phyloP scores from a whole-genome alignment of 2,888 invertebrate genomes.

The Lottia gigantea region DNA sequence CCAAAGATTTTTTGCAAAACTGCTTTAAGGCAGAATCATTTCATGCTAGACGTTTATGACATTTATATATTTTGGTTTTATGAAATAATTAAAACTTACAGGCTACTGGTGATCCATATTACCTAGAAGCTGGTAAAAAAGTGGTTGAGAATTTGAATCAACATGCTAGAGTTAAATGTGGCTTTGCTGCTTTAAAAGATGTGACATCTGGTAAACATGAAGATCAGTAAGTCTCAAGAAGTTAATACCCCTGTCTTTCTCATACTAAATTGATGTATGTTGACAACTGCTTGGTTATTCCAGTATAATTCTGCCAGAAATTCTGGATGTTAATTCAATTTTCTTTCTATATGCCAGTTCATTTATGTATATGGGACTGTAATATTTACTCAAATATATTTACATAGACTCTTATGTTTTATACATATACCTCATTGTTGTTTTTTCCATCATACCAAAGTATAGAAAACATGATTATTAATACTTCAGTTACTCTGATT shows the following conservation, averaged over 20 bases:
- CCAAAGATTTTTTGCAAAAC: not conserved
- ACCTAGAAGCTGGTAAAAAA: constrained; percentile 89
- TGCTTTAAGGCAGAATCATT: not conserved
- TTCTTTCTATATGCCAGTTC: too few species aligned
- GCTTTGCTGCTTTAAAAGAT: constrained; percentile 97
- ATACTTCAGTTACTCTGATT: not conserved
- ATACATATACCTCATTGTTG: too few species aligned
- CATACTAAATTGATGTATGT: too few species aligned
- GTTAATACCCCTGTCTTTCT: too few species aligned
- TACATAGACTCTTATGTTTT: too few species aligned
- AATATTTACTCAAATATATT: too few species aligned
- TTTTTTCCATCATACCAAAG: not conserved
- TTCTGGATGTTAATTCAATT: too few species aligned
- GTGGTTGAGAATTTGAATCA: constrained; percentile 89
- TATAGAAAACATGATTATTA: not conserved
- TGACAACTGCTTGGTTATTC: too few species aligned
- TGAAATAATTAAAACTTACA: constrained; percentile 53
- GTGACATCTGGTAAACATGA: constrained; percentile 90
- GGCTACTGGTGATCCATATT: constrained; percentile 95
- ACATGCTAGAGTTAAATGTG: constrained; percentile 92
- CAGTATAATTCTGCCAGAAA: too few species aligned
- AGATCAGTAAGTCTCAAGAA: constrained; percentile 73
- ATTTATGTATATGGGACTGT: too few species aligned
- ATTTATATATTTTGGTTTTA: not conserved
- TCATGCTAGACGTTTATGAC: not conserved